Base-by-base conservation (phyloP, 1,140 invertebrate genomes). In the Tetramorium simillimum region DNA sequence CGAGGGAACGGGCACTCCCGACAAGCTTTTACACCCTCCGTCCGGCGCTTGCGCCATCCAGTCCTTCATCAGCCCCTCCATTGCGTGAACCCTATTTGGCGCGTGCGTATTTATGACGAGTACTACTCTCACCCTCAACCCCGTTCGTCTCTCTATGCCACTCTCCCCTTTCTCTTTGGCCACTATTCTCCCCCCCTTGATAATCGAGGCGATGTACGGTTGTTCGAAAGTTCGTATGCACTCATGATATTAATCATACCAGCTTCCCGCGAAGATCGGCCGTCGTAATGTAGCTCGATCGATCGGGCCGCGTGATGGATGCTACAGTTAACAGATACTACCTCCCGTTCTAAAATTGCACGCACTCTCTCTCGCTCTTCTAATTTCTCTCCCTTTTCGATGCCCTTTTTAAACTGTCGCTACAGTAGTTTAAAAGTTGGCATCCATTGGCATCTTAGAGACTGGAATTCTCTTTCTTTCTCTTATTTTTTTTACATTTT, bases 21-120 rank as follows among this genome's bases (percentile, higher is more conserved):
- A 51, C 77, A 70, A 86, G 81, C 86, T 73, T 85, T 90, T 90
- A 69, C 76, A 88, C 87, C 84, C 87, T 87, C 84, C 51, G 49
- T 75, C 72, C 33, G 43, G 78, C 90, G 91, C 89, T 81, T 90
- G 91, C 91, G 89, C 84, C 43, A 58, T 75, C 82, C 70, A 69
- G 69, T 86, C 43, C 70, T 82, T 88, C 69, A 70, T 70, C 86
- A 86, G 53, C 46, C 87, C 80, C 80, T 86, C 69, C 75, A 73
- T 73, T 81, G 63, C 49, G 60, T 24, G 37, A 70, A 73, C 76
- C 72, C 86, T 40, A 81, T 56, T 81, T 70, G 80, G 28, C 80
- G 80, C 69, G 69, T 84, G 80, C 80, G 80, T 84, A 75, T 33
- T 75, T 75, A 43, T 56, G 43, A 28, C 63, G 76, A 58, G 9